phyloP scores from a whole-genome alignment of 2,888 invertebrate species.

The Hylaea fasciaria region DNA sequence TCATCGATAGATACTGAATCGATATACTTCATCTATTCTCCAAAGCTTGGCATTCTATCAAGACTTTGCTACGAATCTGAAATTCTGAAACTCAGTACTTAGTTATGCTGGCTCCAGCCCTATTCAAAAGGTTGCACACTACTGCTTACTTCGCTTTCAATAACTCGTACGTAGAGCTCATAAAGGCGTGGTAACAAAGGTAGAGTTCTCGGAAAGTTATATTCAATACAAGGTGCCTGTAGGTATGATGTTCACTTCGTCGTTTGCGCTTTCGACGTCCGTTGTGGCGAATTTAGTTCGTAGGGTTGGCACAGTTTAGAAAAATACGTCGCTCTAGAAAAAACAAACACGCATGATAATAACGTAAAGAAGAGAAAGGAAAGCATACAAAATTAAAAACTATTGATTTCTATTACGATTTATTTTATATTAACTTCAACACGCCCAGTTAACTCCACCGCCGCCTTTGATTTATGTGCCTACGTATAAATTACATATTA shows the following conservation, averaged over 20 bases:
- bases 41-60: too few species aligned
- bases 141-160: constrained; percentile 4
- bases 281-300: constrained; percentile 9
- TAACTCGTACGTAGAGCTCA: constrained; percentile 10
- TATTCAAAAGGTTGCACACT: neutral
- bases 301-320: constrained; percentile 15
- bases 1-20: neutral
- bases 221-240: constrained; percentile 17
- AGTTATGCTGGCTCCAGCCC: too few species aligned
- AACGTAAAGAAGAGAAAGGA: too few species aligned
- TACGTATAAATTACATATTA: too few species aligned
- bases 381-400: too few species aligned
- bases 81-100: too few species aligned
- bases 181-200: constrained; percentile 18
- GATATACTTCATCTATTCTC: neutral
- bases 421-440: too few species aligned
- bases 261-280: constrained; percentile 36
- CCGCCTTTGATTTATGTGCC: too few species aligned
- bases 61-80: too few species aligned
- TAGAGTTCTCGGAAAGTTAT: constrained; percentile 19
- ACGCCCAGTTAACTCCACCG: too few species aligned
- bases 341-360: too few species aligned
- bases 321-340: constrained; percentile 20
- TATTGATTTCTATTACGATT: too few species aligned
- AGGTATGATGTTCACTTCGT: constrained; percentile 30